Evolutionary conservation across 2,113 vertebrate species (phyloP), one percentile per base, ranked within the genome.

Genomic region (Smithornis capensis): DNA sequence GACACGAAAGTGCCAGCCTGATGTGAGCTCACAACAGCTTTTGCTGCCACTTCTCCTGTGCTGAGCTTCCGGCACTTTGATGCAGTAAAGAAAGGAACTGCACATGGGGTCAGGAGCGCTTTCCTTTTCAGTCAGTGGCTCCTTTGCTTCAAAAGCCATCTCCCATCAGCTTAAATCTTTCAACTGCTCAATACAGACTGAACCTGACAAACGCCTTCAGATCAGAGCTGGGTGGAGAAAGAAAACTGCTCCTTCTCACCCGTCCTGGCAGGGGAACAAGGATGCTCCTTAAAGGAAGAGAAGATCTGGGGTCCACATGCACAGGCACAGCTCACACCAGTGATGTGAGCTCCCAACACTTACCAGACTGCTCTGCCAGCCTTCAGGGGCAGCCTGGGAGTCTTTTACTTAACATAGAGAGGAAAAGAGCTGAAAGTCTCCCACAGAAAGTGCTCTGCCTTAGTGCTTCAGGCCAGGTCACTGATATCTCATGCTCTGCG

Each of bases 71-170:
- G 12, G 57, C 6, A 0, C 84, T 87, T 70, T 62, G 83, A 87
- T 29, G 52, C 68, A 29, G n/a, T 14, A 19, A 69, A 86, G 70
- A 77, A 65, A 89, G 63, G 56, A 87, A 31, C 49, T 3, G 35
- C 4, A 1, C 29, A 4, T 0, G 0, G 45, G 77, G 73, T 2
- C 6, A 0, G 68, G 63, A 74, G 91, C 80, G 37, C 64, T 74
- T 65, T 74, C 68, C 60, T 44, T 84, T 91, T 42, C 8, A 84
- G 28, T 7, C 10, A 57, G 52, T 2, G 35, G 6, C 47, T 95
- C 79, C 69, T 64, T n/a, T 23, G 3, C 35, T 84, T 75, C 73
- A 83, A 83, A 90, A 87, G 55, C 68, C 29, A 89, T 4, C 53
- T 84, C 78, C 78, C 47, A 83, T 17, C 81, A 71, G 27, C 44